Percentiles rank a stretch among this genome's conserved stretches.
These are phyloP conservation scores for Rhinichthys klamathensis DNA, from an alignment of 2,113 vertebrate species.

Conservation along the genomic window DNA sequence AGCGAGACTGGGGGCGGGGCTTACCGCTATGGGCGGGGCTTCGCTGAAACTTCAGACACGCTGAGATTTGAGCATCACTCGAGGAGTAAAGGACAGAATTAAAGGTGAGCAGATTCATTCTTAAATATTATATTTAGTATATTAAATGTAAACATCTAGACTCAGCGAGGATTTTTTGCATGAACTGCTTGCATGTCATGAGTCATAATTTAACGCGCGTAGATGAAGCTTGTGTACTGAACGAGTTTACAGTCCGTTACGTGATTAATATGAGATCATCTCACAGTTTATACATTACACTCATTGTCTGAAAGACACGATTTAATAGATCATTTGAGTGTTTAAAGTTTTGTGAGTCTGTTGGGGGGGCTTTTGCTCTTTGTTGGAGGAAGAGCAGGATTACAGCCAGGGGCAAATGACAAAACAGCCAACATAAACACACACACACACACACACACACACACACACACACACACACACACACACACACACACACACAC, in stretches of 20 bases:
- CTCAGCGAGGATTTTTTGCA: background rate
- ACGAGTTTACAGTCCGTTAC: background rate
- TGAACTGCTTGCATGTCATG: background rate
- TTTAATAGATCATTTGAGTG: background rate
- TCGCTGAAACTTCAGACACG: conserved; percentile 59
- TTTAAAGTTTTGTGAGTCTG: background rate
- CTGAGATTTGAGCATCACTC: conserved; percentile 65
- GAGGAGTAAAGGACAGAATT: conserved; percentile 54
- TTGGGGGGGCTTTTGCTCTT: background rate
- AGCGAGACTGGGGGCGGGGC: conserved; percentile 56
- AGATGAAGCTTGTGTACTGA: background rate
- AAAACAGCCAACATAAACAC: conserved; percentile 17
- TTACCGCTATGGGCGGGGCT: conserved; percentile 52
- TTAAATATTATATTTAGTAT: background rate
- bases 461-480: background rate
- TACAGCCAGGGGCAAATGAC: conserved; percentile 10
- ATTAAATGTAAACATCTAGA: conserved; percentile 50
- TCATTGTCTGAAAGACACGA: background rate
- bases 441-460: background rate
- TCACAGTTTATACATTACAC: fast-evolving
- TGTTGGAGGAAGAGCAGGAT: background rate
- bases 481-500: background rate
- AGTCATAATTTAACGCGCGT: background rate
- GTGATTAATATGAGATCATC: background rate
- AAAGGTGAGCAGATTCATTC: conserved; percentile 55